Conservation (phyloP, 2,797 vertebrate genomes). For the Takifugu ocellatus region DNA sequence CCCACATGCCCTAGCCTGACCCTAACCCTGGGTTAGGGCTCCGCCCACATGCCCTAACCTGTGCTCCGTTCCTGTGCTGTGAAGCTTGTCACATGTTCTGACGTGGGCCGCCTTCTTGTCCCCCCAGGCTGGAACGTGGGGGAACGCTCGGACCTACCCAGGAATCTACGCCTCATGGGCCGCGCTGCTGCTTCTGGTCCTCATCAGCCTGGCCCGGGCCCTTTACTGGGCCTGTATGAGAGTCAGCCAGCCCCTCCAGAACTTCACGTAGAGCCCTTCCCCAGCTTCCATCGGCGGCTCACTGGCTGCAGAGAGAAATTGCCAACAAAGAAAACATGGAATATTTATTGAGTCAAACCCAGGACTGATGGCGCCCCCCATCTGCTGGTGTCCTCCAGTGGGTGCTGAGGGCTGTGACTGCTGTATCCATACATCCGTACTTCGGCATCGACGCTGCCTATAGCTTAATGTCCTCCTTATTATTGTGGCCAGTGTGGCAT, state of each 20-base stretch:
- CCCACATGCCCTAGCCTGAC: too few species aligned
- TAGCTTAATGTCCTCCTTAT: slow-evolving; percentile 59
- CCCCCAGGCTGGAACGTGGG: slow-evolving; percentile 85
- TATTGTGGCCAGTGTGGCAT: slow-evolving; percentile 64
- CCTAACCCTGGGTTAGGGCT: too few species aligned
- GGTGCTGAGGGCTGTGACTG: slow-evolving; percentile 16
- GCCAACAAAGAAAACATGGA: slow-evolving; percentile 19
- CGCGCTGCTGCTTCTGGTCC: slow-evolving; percentile 79
- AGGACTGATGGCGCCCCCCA: slow-evolving; percentile 33
- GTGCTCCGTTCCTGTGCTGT: background rate
- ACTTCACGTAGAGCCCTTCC: slow-evolving; percentile 77
- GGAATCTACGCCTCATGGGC: slow-evolving; percentile 92
- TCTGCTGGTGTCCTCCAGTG: slow-evolving; percentile 22
- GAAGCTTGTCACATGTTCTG: background rate
- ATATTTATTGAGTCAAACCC: slow-evolving; percentile 63
- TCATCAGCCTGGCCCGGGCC: slow-evolving; percentile 83
- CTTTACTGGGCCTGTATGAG: slow-evolving; percentile 93
- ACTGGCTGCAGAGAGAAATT: slow-evolving; percentile 30
- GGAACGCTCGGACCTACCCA: slow-evolving; percentile 78
- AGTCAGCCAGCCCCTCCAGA: slow-evolving; percentile 91
- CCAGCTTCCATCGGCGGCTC: slow-evolving; percentile 6
- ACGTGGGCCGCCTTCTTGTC: background rate
- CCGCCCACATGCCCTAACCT: too few species aligned
- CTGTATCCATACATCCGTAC: slow-evolving; percentile 40
- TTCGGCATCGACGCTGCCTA: slow-evolving; percentile 40